Evolutionary conservation across 2,113 vertebrate genomes (phyloP).

Genomic region (Varanus salvator): DNA sequence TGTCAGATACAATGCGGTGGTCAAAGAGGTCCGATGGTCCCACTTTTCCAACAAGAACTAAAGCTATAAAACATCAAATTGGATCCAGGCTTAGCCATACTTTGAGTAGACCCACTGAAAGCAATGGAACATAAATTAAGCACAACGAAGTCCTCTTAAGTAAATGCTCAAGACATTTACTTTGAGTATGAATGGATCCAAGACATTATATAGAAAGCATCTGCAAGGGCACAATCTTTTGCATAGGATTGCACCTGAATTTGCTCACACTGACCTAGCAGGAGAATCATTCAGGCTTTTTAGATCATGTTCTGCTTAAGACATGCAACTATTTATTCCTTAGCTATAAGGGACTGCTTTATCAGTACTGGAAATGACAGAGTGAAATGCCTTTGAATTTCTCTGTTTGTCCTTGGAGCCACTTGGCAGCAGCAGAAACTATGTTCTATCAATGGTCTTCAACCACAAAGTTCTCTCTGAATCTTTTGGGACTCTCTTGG

Average conservation of each 20-base stretch:
- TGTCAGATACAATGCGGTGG: background rate
- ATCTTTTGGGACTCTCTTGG: background rate
- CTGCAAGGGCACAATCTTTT: too few species aligned
- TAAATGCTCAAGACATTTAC: background rate
- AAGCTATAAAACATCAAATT: background rate
- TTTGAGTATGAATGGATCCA: background rate
- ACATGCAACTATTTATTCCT: background rate
- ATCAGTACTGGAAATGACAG: background rate
- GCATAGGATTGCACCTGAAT: too few species aligned
- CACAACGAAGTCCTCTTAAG: background rate
- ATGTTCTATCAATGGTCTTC: constrained; percentile 20
- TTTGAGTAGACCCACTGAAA: background rate
- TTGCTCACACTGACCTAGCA: background rate
- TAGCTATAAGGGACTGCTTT: background rate
- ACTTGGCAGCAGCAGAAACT: constrained; percentile 7
- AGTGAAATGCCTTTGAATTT: background rate
- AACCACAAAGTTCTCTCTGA: constrained; percentile 27
- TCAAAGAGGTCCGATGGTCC: too few species aligned
- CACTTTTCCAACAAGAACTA: background rate
- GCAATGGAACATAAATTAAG: too few species aligned
- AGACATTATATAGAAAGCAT: background rate
- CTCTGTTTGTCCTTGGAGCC: constrained; percentile 36
- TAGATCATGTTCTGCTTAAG: background rate
- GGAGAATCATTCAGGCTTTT: background rate
- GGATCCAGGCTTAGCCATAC: background rate